Base-by-base conservation (phyloP, 2,113 vertebrate genomes). In the Hydropotes inermis region DNA sequence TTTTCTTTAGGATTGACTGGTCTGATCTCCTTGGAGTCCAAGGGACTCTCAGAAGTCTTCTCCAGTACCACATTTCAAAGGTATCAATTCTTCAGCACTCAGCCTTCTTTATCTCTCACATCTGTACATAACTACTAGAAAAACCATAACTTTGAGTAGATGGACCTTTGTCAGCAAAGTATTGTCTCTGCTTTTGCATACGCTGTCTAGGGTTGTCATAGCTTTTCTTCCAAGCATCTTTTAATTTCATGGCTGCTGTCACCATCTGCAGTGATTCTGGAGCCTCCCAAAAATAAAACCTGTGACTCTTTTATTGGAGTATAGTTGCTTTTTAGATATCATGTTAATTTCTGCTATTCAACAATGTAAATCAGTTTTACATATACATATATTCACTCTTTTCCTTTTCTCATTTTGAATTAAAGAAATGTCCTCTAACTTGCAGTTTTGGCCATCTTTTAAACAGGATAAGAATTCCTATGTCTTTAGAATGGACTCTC, bases 81-180 rank as follows among this genome's bases (percentile, higher is more conserved):
- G 4, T n/a, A 70, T 70, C 10, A 70, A 0, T 39, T 70, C 67
- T 70, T 23, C 10, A 39, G 19, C 0, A 0, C 10, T 70, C 19
- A 70, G 19, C n/a, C 10, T 39, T 39, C 67, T 70, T 70, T 70
- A 39, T 39, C 67, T 70, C 10, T 70, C 19, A 39, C 67, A 70
- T 12, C 67, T n/a, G 1, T 6, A 12, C 67, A 70, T 70, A 5
- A 70, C 67, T 70, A 39, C n/a, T 70, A 39, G n/a, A 70, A 70
- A 39, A 70, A 70, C 21, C 19, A 21, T 70, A 70, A 36, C n/a
- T 70, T 70, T 12, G n/a, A 23, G 17, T 70, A 23, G 19, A 36
- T 36, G 10, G n/a, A 12, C n/a, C 21, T n/a, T 70, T 70, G n/a
- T 36, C 21, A 19, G n/a, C 64, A 36, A 70, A 70, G 64, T 21